Evolutionary conservation across 2,113 vertebrate species (phyloP).

Genomic region (Danionella cerebrum): DNA sequence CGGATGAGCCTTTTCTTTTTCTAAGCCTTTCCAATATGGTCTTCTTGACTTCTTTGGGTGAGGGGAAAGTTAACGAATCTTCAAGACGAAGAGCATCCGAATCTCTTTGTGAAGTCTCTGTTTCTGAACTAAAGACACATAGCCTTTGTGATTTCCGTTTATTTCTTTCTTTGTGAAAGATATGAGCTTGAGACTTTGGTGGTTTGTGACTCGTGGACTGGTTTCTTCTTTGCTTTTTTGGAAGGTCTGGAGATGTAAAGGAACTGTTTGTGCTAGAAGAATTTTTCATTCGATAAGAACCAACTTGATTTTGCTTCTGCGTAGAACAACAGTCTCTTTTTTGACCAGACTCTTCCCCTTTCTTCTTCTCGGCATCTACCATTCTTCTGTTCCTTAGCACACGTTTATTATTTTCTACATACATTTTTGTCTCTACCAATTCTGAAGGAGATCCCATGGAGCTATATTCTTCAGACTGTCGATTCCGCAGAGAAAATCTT

Average conservation of each 20-base stretch:
- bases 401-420: background rate
- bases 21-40: background rate
- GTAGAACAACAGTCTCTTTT: background rate
- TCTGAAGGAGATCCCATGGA: background rate
- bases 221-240: background rate
- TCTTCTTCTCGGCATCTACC: background rate
- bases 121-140: constrained; percentile 4
- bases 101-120: background rate
- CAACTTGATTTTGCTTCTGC: too few species aligned
- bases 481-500: constrained; percentile 6
- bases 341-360: background rate
- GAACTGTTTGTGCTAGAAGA: background rate
- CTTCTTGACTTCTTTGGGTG: background rate
- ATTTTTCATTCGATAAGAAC: background rate
- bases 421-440: background rate
- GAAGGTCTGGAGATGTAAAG: background rate
- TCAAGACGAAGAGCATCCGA: background rate
- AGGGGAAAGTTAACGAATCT: background rate
- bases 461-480: background rate
- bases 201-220: background rate
- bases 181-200: background rate
- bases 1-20: background rate
- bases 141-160: background rate
- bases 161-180: background rate
- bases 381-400: background rate